Base-by-base conservation (phyloP, 2,797 vertebrate genomes). In the Sylvilagus floridanus region DNA sequence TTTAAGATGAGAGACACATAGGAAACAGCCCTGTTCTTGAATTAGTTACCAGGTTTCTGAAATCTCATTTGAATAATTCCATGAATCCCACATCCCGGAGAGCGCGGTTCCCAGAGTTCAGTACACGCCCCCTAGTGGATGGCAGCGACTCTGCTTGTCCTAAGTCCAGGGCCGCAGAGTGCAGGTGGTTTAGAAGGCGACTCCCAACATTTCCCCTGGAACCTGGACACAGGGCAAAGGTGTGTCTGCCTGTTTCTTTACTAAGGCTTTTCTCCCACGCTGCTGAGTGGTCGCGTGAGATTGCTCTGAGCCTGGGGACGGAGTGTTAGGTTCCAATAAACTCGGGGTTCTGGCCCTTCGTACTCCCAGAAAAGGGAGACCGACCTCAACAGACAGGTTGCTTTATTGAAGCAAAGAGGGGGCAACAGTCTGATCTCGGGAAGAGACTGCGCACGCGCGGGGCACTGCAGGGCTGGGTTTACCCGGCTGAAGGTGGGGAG, bases 1-100 rank as follows among this genome's bases (percentile, higher is more conserved):
- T 32, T 78, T 68, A 19, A 87, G 65, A 7, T 92, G 68, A 88
- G 14, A 94, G 82, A 85, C 24, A 14, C 19, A 60, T 30, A 65
- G 77, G 54, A 83, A 86, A 63, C 17, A 28, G 19, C 62, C 19
- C 24, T 28, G 16, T 30, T 88, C 68, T 88, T 88, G 42, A 77
- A 28, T 57, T 91, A 65, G 90, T 81, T 21, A 73, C 60, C 57
- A 85, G 19, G 73, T 66, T 71, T 66, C 24, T 90, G 52, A 82
- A 95, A 82, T 8, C 17, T 73, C 32, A 28, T 68, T 83, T 94
- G 75, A 30, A 72, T 63, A 77, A 79, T 79, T 79, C 21, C 30
- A 57, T 79, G 93, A 60, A 62, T 62, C 37, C 42, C 71, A 91
- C 88, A 35, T 54, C 66, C 47, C 50, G 72, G 90, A 69, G 90